Conservation (phyloP, 1,140 invertebrate species). For the Hyles vespertilio region DNA sequence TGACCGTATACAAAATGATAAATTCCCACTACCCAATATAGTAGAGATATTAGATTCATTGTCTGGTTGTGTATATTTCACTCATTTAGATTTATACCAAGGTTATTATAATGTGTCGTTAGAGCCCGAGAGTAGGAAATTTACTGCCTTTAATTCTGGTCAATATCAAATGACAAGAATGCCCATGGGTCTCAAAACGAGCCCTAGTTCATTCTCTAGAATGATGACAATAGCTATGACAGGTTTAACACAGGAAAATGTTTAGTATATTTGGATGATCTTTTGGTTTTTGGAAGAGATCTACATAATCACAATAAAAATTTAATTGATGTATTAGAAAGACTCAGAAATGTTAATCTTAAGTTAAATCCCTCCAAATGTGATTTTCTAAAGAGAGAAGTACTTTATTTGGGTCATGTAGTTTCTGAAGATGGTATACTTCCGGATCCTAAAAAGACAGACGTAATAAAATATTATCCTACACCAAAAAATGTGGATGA, state of each 20-base stretch:
- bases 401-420: slow-evolving; percentile 55
- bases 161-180: slow-evolving; percentile 25
- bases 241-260: slow-evolving; percentile 25
- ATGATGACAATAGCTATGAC: slow-evolving; percentile 24
- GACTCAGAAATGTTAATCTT: slow-evolving; percentile 49
- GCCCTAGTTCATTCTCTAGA: slow-evolving; percentile 20
- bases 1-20: slow-evolving; percentile 10
- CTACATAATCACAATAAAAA: slow-evolving; percentile 47
- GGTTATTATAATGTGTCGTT: slow-evolving; percentile 6
- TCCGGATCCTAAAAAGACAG: slow-evolving; percentile 60
- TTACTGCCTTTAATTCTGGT: slow-evolving; percentile 22
- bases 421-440: slow-evolving; percentile 41
- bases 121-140: slow-evolving; percentile 14
- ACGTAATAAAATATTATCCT: slow-evolving; percentile 49
- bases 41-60: slow-evolving; percentile 23
- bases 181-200: slow-evolving; percentile 29
- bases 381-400: slow-evolving; percentile 57
- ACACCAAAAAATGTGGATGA: slow-evolving; percentile 46
- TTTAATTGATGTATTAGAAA: slow-evolving; percentile 50
- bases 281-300: not conserved
- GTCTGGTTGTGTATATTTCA: slow-evolving; percentile 22
- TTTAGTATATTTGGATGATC: slow-evolving; percentile 60
- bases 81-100: slow-evolving; percentile 18
- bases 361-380: slow-evolving; percentile 53
- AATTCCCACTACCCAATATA: slow-evolving; percentile 14